Conservation (phyloP, 2,888 invertebrate species). For the Imbricaverruca yamaguchii region DNA sequence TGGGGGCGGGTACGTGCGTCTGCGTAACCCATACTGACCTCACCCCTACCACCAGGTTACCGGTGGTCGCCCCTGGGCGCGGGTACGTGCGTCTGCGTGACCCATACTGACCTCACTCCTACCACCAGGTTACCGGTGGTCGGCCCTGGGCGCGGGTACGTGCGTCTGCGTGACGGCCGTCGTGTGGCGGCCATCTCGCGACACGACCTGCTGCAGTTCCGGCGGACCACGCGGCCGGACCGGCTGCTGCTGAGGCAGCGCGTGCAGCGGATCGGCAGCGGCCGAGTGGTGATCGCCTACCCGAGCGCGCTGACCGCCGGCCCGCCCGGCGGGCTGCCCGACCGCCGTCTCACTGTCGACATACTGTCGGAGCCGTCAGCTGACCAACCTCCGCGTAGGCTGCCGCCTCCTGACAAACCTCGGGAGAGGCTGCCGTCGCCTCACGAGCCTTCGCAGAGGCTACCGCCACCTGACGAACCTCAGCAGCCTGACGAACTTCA, state of each 20-base stretch:
- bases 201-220: neutral
- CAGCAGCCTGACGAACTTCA: too few species aligned
- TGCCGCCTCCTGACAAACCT: too few species aligned
- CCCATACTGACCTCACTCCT: too few species aligned
- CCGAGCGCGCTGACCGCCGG: slow-evolving; percentile 2
- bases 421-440: too few species aligned
- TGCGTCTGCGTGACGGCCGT: neutral
- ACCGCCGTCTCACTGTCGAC: neutral
- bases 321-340: slow-evolving; percentile 6
- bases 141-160: neutral
- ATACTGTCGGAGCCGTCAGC: too few species aligned
- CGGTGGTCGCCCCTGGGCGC: neutral
- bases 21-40: too few species aligned
- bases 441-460: too few species aligned
- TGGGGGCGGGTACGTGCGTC: too few species aligned
- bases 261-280: neutral
- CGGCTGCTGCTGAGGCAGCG: neutral
- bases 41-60: too few species aligned
- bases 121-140: too few species aligned
- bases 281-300: neutral
- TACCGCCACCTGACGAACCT: too few species aligned
- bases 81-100: neutral
- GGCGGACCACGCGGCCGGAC: neutral
- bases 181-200: neutral
- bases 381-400: too few species aligned